These are phyloP conservation scores for Bembecia ichneumoniformis DNA, from an alignment of 2,888 invertebrate species.

Conservation along the genomic window DNA sequence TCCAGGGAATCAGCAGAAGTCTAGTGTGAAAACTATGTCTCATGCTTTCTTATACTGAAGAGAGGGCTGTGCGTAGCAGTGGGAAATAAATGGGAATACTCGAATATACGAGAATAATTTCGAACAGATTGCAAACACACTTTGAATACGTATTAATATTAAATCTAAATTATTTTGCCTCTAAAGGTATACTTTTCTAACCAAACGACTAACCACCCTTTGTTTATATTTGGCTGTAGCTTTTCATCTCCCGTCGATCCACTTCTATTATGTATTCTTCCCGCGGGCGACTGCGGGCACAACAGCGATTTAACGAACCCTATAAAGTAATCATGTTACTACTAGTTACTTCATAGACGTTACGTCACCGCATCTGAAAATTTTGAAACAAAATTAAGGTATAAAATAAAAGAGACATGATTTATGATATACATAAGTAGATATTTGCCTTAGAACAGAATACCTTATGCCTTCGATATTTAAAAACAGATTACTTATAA, in stretches of 20 bases:
- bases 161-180: neutral
- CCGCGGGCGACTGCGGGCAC: constrained; percentile 10
- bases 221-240: neutral
- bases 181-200: neutral
- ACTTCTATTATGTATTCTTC: constrained; percentile 12
- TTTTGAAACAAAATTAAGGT: constrained; percentile 1
- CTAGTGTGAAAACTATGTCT: too few species aligned
- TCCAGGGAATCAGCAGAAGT: too few species aligned
- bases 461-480: too few species aligned
- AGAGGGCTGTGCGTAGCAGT: too few species aligned
- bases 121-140: too few species aligned
- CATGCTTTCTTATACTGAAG: too few species aligned
- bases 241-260: neutral
- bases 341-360: constrained; percentile 1
- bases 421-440: too few species aligned
- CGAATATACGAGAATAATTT: too few species aligned
- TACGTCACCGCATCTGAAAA: constrained; percentile 2
- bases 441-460: too few species aligned
- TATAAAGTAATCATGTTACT: constrained; percentile 20
- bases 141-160: too few species aligned
- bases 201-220: neutral
- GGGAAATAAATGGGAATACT: too few species aligned
- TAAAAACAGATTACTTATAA: too few species aligned
- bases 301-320: constrained; percentile 28
- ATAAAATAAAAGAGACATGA: constrained; percentile 4